Base-by-base conservation (phyloP, 2,888 invertebrate genomes). In the Eumerus sabulonum region DNA sequence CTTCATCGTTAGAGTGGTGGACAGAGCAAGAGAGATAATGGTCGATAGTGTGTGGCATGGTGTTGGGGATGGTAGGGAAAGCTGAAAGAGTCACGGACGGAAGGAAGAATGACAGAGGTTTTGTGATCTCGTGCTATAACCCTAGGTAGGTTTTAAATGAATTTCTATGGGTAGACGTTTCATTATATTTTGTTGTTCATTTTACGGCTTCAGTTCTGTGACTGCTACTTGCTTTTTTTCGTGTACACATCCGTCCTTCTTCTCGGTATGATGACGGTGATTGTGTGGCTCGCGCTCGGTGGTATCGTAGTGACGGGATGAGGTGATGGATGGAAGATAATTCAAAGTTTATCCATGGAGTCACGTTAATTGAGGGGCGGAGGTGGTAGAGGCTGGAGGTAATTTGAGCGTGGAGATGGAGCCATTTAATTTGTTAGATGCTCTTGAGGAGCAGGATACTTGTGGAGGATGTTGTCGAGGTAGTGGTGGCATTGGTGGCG, bases 151-250 rank as follows among this genome's bases (percentile, higher is more conserved):
- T 72, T 77, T 72, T 77, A 72, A 77, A 77, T 77, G 76, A 72
- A 77, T 77, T 77, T 72, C 76, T 67, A 77, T 79, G 73, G 73
- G 67, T 68, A 73, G 76, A 76, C 40, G 40, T 79, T 79, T 74
- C 79, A 79, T 74, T 79, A 79, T 79, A 79, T 73, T 79, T 74
- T 68, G 79, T 79, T 79, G 79, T 79, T 79, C 79, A 73, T 79
- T 79, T 79, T 79, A 79, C 64, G 79, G 79, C 74, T 74, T 56
- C 68, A 63, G 64, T 64, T n/a, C n/a, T 60, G 79, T 64, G 77
- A 73, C 68, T 48, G 42, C 44, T 63, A 47, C 53, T 12, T 42
- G 35, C 44, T 14, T 18, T 13, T 53, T 5, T 16, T 36, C 38
- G n/a, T 40, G 12, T 44, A 42, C n/a, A 36, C n/a, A 13, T 14